Evolutionary conservation across 2,888 invertebrate species (phyloP), one percentile per base, ranked within the genome.

Genomic region (Lordiphosa andalusiaca): DNA sequence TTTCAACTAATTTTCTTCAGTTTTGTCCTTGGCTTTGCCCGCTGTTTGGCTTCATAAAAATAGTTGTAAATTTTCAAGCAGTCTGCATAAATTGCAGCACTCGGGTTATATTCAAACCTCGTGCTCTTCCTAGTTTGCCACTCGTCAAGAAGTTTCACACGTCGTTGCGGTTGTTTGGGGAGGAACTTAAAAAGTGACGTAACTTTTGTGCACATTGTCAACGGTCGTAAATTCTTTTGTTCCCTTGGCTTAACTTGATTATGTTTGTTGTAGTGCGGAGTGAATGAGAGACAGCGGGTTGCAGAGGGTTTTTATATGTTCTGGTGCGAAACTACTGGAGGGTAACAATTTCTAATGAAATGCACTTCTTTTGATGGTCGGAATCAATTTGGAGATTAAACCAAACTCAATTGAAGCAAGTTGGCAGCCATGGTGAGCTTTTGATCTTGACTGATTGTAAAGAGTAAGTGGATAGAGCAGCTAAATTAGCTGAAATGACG

Each of bases 131-230:
- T 10, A 42, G 13, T n/a, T 12, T 10, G 36, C 42, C 33, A 30
- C 30, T 40, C 60, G 58, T 68, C 58, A 65, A 63, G 48, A 63
- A 63, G 61, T 65, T 76, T 76, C 76, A 83, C 76, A 76, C 76
- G 80, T 76, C 76, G 80, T 76, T 76, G 72, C 55, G 42, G 50
- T 58, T 47, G 57, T 59, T 63, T 42, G 38, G 42, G 49, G 65
- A 39, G 58, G 58, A 33, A 44, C 44, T 33, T 57, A 64, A 64
- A 78, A 75, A 80, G 64, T 75, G 83, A 83, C 73, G 73, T 67
- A 83, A 80, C 81, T 75, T 76, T 67, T 48, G 69, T 72, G 49
- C 62, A 83, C 83, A 80, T 67, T 80, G 83, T 76, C 83, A 80
- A 83, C 83, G 70, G 67, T 76, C 83, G 76, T 83, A 80, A 76